Base-by-base conservation (phyloP, 1,140 invertebrate species). In the Macrobrachium rosenbergii region DNA sequence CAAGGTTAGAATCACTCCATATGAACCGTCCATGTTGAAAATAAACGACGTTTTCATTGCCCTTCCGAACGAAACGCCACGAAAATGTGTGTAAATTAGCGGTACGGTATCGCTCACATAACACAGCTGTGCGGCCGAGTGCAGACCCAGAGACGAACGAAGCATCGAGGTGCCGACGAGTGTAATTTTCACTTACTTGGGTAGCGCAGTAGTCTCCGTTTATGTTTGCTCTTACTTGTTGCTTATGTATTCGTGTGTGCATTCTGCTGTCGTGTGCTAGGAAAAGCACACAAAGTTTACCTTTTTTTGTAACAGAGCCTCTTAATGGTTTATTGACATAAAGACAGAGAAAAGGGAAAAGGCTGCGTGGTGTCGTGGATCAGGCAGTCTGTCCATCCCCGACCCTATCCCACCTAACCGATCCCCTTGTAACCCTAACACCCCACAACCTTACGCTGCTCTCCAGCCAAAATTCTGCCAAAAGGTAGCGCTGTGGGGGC, bases 61-160 rank as follows among this genome's bases (percentile, higher is more conserved):
- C 45, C 37, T 14, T 19, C n/a, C 17, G 72, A 23, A 63, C 43
- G 59, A 37, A 76, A 62, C 11, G 21, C 58, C 37, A 69, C 37
- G 58, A 79, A 86, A 80, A 60, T 12, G 76, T 75, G 60, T n/a
- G 67, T 64, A 76, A 85, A 82, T 81, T 59, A 21, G 78, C 52
- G 21, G 67, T 45, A 28, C 67, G 85, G 85, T 79, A 87, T 72
- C 85, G 23, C 19, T 64, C 77, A 63, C 85, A 87, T 87, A 87
- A 87, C 85, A 87, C 85, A 87, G 78, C 85, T 87, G 85, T 87
- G 84, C 84, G 67, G 77, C 77, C 73, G 77, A 87, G 77, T 87
- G 85, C 85, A 81, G 85, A 87, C 85, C 84, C n/a, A 73, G 84
- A 60, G 45, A 86, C 69, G 69, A 75, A 86, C 82, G 72, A 76